phyloP scores from a whole-genome alignment of 2,797 vertebrate genomes.

The Sebastes iracundus region DNA sequence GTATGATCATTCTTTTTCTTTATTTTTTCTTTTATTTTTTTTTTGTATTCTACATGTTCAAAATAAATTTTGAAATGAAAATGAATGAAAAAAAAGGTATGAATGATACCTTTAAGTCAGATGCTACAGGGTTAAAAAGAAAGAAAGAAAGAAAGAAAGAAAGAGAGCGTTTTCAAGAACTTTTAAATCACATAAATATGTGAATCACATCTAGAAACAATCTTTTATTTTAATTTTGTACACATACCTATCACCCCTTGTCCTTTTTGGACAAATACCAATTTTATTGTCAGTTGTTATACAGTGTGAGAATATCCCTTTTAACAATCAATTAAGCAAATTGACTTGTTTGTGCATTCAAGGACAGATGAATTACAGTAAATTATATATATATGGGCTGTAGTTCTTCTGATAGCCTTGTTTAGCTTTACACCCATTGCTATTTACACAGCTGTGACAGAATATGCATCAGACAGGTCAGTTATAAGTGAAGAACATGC shows the following conservation, averaged over 20 bases:
- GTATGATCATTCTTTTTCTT: too few relatives aligned
- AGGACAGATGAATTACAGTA: background rate
- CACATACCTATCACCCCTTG: background rate
- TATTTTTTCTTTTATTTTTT: too few relatives aligned
- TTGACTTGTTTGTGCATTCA: background rate
- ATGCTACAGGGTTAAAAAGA: background rate
- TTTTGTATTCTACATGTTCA: too few relatives aligned
- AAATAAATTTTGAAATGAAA: too few relatives aligned
- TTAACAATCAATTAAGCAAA: background rate
- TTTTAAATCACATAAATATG: background rate
- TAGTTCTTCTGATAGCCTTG: background rate
- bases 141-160: accelerated
- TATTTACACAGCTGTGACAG: background rate
- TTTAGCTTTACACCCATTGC: background rate
- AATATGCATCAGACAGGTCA: background rate
- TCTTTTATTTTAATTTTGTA: background rate
- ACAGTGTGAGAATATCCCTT: background rate
- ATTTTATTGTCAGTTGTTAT: background rate
- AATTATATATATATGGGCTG: background rate
- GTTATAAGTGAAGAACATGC: background rate
- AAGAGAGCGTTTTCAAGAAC: too few relatives aligned
- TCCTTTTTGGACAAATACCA: background rate
- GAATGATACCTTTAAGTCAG: too few relatives aligned
- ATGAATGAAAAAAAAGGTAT: too few relatives aligned
- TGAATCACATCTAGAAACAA: background rate